Evolutionary conservation across 2,797 vertebrate genomes (phyloP), one percentile per base, ranked within the genome.

Genomic region (Hydrophis major): DNA sequence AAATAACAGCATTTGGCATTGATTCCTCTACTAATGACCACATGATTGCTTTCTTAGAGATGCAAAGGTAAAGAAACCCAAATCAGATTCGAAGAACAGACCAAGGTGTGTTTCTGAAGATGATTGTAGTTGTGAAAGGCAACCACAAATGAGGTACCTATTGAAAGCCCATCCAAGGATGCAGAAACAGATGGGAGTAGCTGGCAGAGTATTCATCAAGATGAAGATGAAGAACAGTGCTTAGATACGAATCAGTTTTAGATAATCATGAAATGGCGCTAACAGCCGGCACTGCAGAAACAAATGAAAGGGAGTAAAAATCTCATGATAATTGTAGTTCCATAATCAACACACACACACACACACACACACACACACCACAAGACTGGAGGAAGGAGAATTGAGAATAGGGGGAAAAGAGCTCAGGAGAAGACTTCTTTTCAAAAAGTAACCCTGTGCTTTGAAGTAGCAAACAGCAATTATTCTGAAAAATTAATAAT

Each of bases 1-100:
- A 97, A 97, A 98, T 97, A 97, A 97, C 96, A 97, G 97, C 96
- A 97, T 97, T 98, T 98, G 96, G 97, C 97, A 98, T 98, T 97
- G 98, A 98, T 98, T 98, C 97, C 96, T 97, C 97, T 92, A 96
- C 94, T 98, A 98, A 98, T 97, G 97, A 97, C 96, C 96, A 97
- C 97, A 95, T 94, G 95, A 97, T 97, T 96, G 96, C 94, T 97
- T 97, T 95, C 28, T 94, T 97, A 95, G 95, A 97, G 95, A 97
- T 97, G 97, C 98, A 98, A 97, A 97, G 95, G 94, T 96, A 25
- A 95, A 96, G 95, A 97, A 97, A 90, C 97, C 95, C 97, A 97
- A 97, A 97, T 96, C 97, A 97, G 97, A 97, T 97, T 96, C 93
- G 96, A 96, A 95, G 96, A 98, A 97, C 1, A 97, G 97, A 97